A percentile compares a stretch with the other conserved stretches of the same genome.
Evolutionary conservation across 1,140 invertebrate genomes (phyloP).

Genomic region (Bactericera cockerelli): DNA sequence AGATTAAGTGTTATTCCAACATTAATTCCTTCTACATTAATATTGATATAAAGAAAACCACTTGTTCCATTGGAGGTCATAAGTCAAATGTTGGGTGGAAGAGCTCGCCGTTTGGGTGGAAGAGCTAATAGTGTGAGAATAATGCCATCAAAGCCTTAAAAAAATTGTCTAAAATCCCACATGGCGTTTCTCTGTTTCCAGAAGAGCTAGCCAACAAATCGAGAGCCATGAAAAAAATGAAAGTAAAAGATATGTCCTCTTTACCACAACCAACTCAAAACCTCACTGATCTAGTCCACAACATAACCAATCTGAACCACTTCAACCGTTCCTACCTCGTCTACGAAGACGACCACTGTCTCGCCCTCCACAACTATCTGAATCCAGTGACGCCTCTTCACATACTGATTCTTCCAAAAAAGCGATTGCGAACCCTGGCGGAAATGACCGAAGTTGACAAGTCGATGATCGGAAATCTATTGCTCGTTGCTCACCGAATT

Average conservation of each 20-base stretch:
- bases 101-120: too few species aligned
- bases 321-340: not conserved
- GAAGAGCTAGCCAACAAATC: not conserved
- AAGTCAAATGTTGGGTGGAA: too few species aligned
- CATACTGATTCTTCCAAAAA: not conserved
- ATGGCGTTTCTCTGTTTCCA: not conserved
- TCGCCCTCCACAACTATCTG: not conserved
- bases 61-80: too few species aligned
- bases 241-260: too few species aligned
- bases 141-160: too few species aligned
- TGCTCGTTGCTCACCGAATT: not conserved
- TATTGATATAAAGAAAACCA: too few species aligned
- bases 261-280: not conserved
- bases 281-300: not conserved
- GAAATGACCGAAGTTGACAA: not conserved
- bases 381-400: not conserved
- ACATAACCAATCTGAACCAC: not conserved
- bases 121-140: too few species aligned
- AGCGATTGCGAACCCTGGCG: not conserved
- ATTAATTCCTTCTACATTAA: too few species aligned
- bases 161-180: too few species aligned
- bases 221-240: not conserved
- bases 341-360: not conserved
- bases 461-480: not conserved
- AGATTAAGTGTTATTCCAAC: too few species aligned